Evolutionary conservation across 1,140 invertebrate genomes (phyloP).

Genomic region (Acromyrmex charruanus): DNA sequence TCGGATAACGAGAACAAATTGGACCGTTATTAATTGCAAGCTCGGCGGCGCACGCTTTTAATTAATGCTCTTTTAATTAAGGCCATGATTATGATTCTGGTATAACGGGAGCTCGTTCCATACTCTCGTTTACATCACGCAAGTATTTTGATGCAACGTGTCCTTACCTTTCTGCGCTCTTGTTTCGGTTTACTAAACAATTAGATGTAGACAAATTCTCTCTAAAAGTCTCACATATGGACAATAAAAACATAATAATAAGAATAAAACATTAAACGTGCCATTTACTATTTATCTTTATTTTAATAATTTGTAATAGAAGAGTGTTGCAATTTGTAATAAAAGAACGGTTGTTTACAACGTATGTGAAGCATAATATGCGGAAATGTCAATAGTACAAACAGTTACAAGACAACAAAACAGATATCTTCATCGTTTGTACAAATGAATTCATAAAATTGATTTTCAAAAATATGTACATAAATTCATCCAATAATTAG

Average conservation of each 20-base stretch:
- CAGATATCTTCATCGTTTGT: not conserved
- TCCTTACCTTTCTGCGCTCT: not conserved
- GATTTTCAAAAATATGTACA: conserved; percentile 3
- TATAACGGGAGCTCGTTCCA: conserved; percentile 40
- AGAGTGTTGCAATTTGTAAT: too few relatives aligned
- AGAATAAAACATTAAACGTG: not conserved
- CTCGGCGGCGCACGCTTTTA: conserved; percentile 70
- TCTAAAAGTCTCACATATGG: not conserved
- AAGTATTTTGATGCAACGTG: conserved; percentile 38
- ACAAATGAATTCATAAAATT: not conserved
- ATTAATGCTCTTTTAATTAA: conserved; percentile 79
- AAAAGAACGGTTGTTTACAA: not conserved
- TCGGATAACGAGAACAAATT: conserved; percentile 79
- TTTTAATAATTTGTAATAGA: not conserved
- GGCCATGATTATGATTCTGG: conserved; percentile 71
- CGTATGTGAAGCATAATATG: not conserved
- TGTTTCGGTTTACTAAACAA: conserved; percentile 50
- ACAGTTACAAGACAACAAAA: not conserved
- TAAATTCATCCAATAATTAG: not conserved
- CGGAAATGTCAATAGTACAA: not conserved
- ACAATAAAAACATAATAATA: not conserved
- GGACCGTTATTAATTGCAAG: conserved; percentile 74
- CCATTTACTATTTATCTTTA: not conserved
- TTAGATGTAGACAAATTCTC: conserved; percentile 19
- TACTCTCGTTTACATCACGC: conserved; percentile 47